Evolutionary conservation across 2,113 vertebrate genomes (phyloP).

Genomic region (Hypanus sabinus): DNA sequence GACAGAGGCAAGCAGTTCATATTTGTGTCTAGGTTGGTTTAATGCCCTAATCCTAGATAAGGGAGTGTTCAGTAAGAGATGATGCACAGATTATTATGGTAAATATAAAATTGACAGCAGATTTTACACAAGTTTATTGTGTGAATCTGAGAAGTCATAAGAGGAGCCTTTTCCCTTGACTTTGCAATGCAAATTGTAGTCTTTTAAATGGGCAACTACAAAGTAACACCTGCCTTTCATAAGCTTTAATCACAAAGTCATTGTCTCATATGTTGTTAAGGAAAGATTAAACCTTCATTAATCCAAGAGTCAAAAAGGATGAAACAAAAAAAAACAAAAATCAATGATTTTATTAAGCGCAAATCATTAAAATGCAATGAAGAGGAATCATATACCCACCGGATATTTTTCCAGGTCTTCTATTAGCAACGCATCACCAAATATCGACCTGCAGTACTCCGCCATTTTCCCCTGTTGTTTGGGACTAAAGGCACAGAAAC

Average conservation of each 20-base stretch:
- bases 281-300: not conserved
- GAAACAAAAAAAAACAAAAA: not conserved
- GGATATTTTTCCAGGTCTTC: constrained; percentile 89
- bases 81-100: not conserved
- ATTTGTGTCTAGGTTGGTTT: not conserved
- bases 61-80: not conserved
- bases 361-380: not conserved
- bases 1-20: not conserved
- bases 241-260: not conserved
- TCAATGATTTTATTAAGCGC: not conserved
- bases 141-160: not conserved
- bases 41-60: not conserved
- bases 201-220: not conserved
- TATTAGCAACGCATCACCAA: constrained; percentile 88
- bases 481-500: constrained; percentile 59
- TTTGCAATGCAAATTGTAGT: not conserved
- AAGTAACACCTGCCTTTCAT: not conserved
- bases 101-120: not conserved
- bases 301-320: not conserved
- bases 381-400: constrained; percentile 57
- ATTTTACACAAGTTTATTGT: not conserved
- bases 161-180: not conserved
- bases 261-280: not conserved
- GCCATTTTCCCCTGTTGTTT: constrained; percentile 99
- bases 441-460: constrained; percentile 94